Base-by-base conservation (phyloP, 2,797 vertebrate species). In the Yasuhikotakia modesta region DNA sequence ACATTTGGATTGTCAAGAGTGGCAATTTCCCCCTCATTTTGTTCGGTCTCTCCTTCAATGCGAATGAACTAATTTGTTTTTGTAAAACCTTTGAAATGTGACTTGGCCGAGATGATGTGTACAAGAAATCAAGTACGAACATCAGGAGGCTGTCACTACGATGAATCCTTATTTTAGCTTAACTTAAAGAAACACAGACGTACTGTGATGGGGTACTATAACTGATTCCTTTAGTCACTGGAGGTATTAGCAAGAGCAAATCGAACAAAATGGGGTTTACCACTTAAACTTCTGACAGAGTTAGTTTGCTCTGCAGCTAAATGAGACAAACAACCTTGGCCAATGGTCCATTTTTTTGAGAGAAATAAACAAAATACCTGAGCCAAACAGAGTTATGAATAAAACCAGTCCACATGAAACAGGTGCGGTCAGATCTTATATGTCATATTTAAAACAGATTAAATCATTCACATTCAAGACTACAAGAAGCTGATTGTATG, bases 1-100 rank as follows among this genome's bases (percentile, higher is more conserved):
- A 93, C 91, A 91, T 93, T 94, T 87, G 86, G 89, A 87, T 89
- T 80, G 88, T 91, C 88, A 90, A 89, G 88, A 91, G 83, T 79
- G 85, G 84, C 86, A 83, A 87, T 83, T 86, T 80, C 83, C 79
- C 76, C 73, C 80, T 70, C 65, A 72, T 68, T 79, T 71, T 17
- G 68, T 60, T 72, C 55, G 6, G 57, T 45, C 64, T 39, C 67
- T 64, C 73, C 66, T 80, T 85, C 80, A 63, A 71, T 79, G 78
- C 12, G 79, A 82, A 85, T 85, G 76, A 85, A 77, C 80, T 85
- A 80, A 88, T 85, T 84, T 82, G 81, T 83, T 83, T 85, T 86
- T 83, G 75, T 77, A 82, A 83, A 80, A 80, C 53, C 85, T 85
- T 78, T 73, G 69, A 85, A 84, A 87, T 64, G 61, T 76, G 63